Evolutionary conservation across 2,797 vertebrate genomes (phyloP), one percentile per base, ranked within the genome.

Genomic region (Dicrostonyx torquatus): DNA sequence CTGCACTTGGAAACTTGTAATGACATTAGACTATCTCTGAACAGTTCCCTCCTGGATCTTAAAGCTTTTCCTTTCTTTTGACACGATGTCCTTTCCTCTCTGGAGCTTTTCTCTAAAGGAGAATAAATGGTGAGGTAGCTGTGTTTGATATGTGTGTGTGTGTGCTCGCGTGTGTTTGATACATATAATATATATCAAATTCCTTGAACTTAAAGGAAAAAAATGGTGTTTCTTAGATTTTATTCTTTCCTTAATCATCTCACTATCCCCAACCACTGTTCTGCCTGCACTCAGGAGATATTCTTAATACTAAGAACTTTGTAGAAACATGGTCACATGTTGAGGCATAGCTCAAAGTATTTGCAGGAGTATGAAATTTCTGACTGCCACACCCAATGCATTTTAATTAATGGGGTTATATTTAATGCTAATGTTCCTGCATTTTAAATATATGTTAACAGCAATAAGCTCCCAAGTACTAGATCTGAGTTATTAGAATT

Each of bases 141-240:
- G 8, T 29, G 10, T 72, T 84, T 18, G 45, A 31, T n/a, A 20
- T 45, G 6, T 29, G 58, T 60, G 17, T 45, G 55, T 8, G 55
- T 58, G 55, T 43, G 43, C 43, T 4, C 18, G 17, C 17, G 53
- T 31, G 2, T 34, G 14, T 66, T 34, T 34, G 31, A 34, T 34
- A 66, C 29, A 34, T 31, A 13, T 60, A 8, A 60, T 26, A 60
- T 64, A 17, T 4, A 55, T 77, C 20, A 88, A 72, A 82, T 90
- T 89, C 48, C 72, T 73, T 70, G n/a, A 76, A 70, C 55, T 84
- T 92, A 26, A 78, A 77, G 89, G 68, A 85, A 72, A 94, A 87
- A 76, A 18, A n/a, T 24, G 10, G 24, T 37, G 5, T 84, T 90
- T 70, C 40, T 31, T 18, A 55, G 17, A 20, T 58, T 58, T 58